Conservation (phyloP, 1,140 invertebrate species). For the Ooceraea biroi region DNA sequence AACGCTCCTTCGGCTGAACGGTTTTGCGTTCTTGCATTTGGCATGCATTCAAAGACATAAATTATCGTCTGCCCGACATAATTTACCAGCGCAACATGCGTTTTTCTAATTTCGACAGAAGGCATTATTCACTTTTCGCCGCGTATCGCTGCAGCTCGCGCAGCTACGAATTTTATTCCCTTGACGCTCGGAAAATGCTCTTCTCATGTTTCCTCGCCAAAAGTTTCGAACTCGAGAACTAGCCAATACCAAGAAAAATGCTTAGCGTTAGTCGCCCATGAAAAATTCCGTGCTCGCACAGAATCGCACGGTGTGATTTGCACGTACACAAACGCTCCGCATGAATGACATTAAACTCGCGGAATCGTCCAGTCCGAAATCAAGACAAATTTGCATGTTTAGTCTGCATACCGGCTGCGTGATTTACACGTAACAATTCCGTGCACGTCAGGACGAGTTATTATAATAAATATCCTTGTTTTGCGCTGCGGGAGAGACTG, state of each 20-base stretch:
- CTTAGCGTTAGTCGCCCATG: neutral
- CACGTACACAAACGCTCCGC: neutral
- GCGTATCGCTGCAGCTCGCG: neutral
- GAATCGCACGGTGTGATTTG: neutral
- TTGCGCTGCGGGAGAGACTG: neutral
- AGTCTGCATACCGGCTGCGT: too few relatives aligned
- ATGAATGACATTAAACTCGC: neutral
- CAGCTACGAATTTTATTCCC: constrained; percentile 13
- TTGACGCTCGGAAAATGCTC: constrained; percentile 1
- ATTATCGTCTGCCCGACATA: neutral
- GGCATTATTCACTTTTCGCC: constrained; percentile 37
- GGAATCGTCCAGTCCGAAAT: too few relatives aligned
- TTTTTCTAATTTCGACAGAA: constrained; percentile 17
- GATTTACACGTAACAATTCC: neutral
- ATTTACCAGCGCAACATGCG: constrained; percentile 15
- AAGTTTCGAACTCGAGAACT: constrained; percentile 1
- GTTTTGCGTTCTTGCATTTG: constrained; percentile 7
- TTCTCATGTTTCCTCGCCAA: constrained; percentile 6
- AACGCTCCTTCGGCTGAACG: neutral
- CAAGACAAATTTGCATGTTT: too few relatives aligned
- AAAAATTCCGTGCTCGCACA: neutral
- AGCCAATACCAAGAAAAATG: neutral
- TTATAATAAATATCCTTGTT: constrained; percentile 2
- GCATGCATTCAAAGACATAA: constrained; percentile 18
- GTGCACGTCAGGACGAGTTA: neutral